These are phyloP conservation scores for Oceanodroma tethys DNA, from an alignment of 2,113 vertebrate genomes.

Conservation along the genomic window DNA sequence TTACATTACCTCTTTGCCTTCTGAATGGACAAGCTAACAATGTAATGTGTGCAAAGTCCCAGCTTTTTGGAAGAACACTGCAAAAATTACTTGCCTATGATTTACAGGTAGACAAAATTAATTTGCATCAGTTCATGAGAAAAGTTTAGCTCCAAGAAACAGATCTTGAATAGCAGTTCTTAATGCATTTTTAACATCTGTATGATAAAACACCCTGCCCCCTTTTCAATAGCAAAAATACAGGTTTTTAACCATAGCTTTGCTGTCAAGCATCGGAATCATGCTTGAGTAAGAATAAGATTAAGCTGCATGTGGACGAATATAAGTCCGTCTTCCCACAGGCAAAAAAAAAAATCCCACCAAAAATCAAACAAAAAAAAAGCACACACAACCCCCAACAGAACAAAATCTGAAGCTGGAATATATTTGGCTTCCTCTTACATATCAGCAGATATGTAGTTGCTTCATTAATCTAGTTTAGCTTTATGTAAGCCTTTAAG, in stretches of 20 bases:
- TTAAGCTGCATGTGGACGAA: neutral
- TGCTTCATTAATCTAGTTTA: slow-evolving; percentile 49
- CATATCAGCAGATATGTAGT: neutral
- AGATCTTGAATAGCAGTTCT: neutral
- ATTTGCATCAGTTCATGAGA: neutral
- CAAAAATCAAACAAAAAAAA: neutral
- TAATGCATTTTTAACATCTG: neutral
- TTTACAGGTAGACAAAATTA: neutral
- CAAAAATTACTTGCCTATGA: neutral
- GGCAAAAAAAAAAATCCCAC: neutral
- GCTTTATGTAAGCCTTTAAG: slow-evolving; percentile 4
- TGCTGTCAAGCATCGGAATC: neutral
- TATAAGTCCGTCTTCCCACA: neutral
- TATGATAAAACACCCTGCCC: neutral
- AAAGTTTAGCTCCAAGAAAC: neutral
- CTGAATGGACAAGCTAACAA: neutral
- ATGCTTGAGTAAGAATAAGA: slow-evolving; percentile 18
- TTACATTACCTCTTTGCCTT: neutral
- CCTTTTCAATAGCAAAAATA: neutral
- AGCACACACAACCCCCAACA: fast-evolving
- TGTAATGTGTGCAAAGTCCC: neutral
- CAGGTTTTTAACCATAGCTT: neutral
- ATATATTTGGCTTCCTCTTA: slow-evolving; percentile 7
- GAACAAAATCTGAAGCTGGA: neutral
- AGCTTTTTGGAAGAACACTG: neutral